Percentiles rank a stretch among this genome's conserved stretches.
Conservation (phyloP, 2,797 vertebrate species). For the Lates japonicus region DNA sequence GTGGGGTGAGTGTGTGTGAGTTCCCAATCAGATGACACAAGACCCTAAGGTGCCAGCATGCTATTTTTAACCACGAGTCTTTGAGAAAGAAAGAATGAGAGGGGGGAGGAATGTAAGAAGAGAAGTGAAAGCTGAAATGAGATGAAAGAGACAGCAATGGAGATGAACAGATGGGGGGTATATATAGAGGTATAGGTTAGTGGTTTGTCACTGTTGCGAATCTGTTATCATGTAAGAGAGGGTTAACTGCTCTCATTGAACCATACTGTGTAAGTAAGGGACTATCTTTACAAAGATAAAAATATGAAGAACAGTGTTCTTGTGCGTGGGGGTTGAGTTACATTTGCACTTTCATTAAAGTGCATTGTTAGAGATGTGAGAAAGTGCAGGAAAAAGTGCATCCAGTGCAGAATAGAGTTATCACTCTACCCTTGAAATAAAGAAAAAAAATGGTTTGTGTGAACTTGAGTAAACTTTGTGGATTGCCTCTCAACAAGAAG, state of each 20-base stretch:
- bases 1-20: slow-evolving; percentile 25
- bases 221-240: background rate
- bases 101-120: slow-evolving; percentile 24
- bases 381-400: background rate
- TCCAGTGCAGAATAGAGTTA: background rate
- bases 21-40: slow-evolving; percentile 73
- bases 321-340: background rate
- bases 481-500: background rate
- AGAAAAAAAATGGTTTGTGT: background rate
- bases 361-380: background rate
- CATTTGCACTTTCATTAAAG: background rate
- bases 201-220: slow-evolving; percentile 20
- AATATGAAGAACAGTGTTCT: background rate
- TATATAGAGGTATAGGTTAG: background rate
- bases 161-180: slow-evolving; percentile 11
- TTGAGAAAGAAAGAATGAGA: slow-evolving; percentile 39
- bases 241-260: background rate
- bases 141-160: slow-evolving; percentile 28
- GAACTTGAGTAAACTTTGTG: background rate
- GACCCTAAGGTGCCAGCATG: slow-evolving; percentile 62
- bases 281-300: background rate
- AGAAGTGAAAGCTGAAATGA: slow-evolving; percentile 40
- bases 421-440: background rate
- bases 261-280: background rate
- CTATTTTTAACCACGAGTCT: slow-evolving; percentile 68